Evolutionary conservation across 1,140 invertebrate genomes (phyloP), one percentile per base, ranked within the genome.

Genomic region (Temnothorax nylanderi): DNA sequence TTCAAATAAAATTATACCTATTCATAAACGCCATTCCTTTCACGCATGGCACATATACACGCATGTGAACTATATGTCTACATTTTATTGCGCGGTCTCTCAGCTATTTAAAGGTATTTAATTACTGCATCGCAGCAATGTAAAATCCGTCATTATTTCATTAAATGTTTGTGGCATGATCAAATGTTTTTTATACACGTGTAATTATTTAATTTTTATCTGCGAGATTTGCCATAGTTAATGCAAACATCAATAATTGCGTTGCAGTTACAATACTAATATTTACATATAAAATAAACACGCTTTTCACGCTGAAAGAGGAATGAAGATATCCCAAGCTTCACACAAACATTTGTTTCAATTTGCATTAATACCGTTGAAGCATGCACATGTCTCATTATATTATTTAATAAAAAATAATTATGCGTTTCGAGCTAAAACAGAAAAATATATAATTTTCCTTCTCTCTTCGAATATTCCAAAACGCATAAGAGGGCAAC

Each of bases 141-240:
- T 37, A 18, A 62, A 74, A 54, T 32, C 16, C 41, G 26, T 44
- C 26, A n/a, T 74, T 49, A 49, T 75, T 60, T 49, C 21, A 37
- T 74, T 60, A 41, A 74, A 37, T 74, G 26, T 74, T 75, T 72
- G 37, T 41, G n/a, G 26, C 37, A 21, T 26, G 34, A 37, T 78
- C 60, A 21, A 56, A 26, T 56, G 21, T 26, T 67, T 72, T 54
- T 82, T 72, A 60, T 60, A 32, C 6, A 21, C 11, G 5, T 44
- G n/a, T 7, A 60, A 82, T 60, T 82, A 74, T 60, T 72, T 60
- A 74, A 58, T 72, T 58, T 72, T 56, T 37, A 16, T 58, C 10
- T 44, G 37, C 13, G 37, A 6, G 2, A 44, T 44, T 69, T 21
- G 56, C 74, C 56, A 16, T 44, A 65, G 34, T 80, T 44, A 21